These are phyloP conservation scores for Kryptopterus vitreolus DNA, from an alignment of 2,797 vertebrate genomes.

Conservation along the genomic window DNA sequence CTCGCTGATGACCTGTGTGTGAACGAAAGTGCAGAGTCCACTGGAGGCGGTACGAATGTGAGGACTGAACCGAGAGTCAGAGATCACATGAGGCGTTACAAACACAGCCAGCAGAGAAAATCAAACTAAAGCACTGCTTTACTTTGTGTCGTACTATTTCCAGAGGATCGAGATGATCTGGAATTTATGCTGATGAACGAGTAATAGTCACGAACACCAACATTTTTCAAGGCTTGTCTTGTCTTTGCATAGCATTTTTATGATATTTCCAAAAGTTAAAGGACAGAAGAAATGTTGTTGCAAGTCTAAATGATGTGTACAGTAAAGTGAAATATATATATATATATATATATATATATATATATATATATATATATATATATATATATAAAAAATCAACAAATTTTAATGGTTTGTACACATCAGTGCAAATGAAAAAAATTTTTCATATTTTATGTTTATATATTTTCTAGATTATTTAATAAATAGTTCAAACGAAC, in stretches of 20 bases:
- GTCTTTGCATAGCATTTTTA: slow-evolving; percentile 1
- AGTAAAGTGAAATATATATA: too few relatives aligned
- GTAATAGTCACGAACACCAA: neutral
- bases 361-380: too few relatives aligned
- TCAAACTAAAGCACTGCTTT: too few relatives aligned
- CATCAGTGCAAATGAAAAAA: too few relatives aligned
- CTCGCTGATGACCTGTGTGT: slow-evolving; percentile 11
- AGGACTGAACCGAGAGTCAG: slow-evolving; percentile 34
- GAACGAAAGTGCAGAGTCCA: slow-evolving; percentile 18
- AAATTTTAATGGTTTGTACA: too few relatives aligned
- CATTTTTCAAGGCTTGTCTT: neutral
- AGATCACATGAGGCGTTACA: neutral
- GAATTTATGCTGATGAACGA: neutral
- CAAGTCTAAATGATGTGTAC: neutral
- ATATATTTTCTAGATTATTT: neutral
- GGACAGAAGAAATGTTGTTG: neutral
- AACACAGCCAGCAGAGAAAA: neutral
- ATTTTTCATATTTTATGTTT: neutral
- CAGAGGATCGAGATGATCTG: neutral
- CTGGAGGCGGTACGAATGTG: slow-evolving; percentile 24
- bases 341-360: too few relatives aligned
- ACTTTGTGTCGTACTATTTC: neutral
- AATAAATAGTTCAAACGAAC: slow-evolving; percentile 29
- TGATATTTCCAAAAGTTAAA: neutral
- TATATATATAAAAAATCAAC: too few relatives aligned